Base-by-base conservation (phyloP, 2,113 vertebrate species). In the Macrotis lagotis region DNA sequence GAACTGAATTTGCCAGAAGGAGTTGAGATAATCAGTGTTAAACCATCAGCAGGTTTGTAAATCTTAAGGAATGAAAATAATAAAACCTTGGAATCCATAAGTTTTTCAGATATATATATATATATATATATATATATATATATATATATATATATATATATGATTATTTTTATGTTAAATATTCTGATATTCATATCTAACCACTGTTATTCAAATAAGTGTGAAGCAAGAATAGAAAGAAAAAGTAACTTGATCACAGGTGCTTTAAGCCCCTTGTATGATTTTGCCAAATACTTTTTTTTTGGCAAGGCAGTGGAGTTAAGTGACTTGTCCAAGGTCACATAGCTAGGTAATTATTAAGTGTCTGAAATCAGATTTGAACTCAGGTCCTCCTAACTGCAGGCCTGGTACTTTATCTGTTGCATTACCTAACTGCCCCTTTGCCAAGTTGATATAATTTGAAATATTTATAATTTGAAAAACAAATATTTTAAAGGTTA, bases 11-110 rank as follows among this genome's bases (percentile, higher is more conserved):
- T 99, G 93, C 99, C 99, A 88, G 98, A 98, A 93, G 99, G 99
- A 88, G 99, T 99, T 91, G 99, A 99, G 95, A 99, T 99, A 97
- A 98, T 99, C 96, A 99, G 98, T 48, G 98, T 99, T 92, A 99
- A 99, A 88, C 99, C 99, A 28, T 99, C 99, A 94, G 99, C 99
- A 99, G 99, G 99, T 99, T 96, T 98, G 98, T 98, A 89, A 92
- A 66, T 25, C 93, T 96, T 93, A 48, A 95, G n/a, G 91, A 25
- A 95, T 96, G n/a, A 94, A 6, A 44, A 47, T 44, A 19, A 91
- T 89, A n/a, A 92, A 91, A 92, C 11, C 95, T 93, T 55, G 2
- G 25, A 83, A 92, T 88, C 52, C 37, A 9, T 94, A 10, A 91
- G 0, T 94, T 26, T 88, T 96, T 89, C n/a, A 83, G 37, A 83